A percentile compares a stretch with the other conserved stretches of the same genome.
Conservation (phyloP, 1,140 invertebrate genomes). For the Phortica variegata region DNA sequence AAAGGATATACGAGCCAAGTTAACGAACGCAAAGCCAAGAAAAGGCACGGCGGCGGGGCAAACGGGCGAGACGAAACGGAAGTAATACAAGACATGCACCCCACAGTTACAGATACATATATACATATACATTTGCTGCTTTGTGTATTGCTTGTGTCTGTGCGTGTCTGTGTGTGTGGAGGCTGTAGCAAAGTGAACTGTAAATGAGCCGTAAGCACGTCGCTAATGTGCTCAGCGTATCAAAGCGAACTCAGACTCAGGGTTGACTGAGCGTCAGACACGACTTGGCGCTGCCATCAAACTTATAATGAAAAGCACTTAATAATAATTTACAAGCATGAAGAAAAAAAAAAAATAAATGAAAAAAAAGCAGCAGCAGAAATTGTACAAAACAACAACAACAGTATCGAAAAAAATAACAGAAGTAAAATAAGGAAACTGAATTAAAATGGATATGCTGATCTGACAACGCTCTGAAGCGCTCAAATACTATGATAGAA, state of each 20-base stretch:
- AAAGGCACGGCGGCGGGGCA: slow-evolving; percentile 1
- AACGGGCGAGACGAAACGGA: not conserved
- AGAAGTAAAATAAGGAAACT: not conserved
- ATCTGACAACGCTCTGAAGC: too few relatives aligned
- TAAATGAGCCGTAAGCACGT: too few relatives aligned
- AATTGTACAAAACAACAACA: not conserved
- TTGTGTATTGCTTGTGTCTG: slow-evolving; percentile 9
- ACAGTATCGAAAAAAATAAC: not conserved
- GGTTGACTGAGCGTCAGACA: too few relatives aligned
- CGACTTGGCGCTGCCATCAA: too few relatives aligned
- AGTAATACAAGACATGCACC: too few relatives aligned
- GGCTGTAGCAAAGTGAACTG: too few relatives aligned
- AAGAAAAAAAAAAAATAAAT: slow-evolving; percentile 30
- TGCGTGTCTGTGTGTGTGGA: slow-evolving; percentile 2
- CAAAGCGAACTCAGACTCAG: too few relatives aligned
- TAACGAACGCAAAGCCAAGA: not conserved
- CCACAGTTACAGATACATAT: too few relatives aligned
- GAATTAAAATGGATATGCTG: too few relatives aligned
- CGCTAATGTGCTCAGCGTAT: too few relatives aligned
- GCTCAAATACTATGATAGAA: too few relatives aligned
- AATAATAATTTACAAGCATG: slow-evolving; percentile 41
- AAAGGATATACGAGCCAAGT: slow-evolving; percentile 14
- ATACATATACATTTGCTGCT: not conserved
- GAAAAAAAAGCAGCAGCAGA: not conserved
- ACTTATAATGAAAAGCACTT: slow-evolving; percentile 41